phyloP scores from a whole-genome alignment of 2,113 vertebrate genomes.

The Neolamprologus sp. region DNA sequence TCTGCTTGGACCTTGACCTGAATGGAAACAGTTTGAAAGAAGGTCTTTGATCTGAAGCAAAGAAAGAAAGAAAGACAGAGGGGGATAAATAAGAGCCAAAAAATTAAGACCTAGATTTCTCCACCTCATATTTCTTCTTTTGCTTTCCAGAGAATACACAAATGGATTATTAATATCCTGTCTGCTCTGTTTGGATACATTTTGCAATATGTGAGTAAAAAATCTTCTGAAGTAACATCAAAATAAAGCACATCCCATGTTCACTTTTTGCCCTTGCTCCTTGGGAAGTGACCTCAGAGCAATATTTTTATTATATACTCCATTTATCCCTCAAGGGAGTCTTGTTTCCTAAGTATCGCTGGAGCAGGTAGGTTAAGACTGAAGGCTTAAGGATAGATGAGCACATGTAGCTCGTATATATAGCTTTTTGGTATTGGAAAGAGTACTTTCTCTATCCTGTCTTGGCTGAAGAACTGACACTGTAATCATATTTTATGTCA shows the following conservation, averaged over 20 bases:
- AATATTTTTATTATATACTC: conserved; percentile 17
- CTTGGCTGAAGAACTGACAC: neutral
- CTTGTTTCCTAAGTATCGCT: neutral
- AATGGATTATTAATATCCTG: neutral
- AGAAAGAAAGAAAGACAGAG: neutral
- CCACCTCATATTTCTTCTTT: neutral
- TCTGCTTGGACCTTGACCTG: conserved; percentile 5
- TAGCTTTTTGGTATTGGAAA: neutral
- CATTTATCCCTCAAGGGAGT: conserved; percentile 3
- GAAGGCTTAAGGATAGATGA: neutral
- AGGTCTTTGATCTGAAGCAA: neutral
- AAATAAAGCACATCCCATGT: neutral
- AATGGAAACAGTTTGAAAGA: neutral
- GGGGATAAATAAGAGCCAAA: neutral
- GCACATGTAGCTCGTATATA: neutral
- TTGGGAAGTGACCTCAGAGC: conserved; percentile 20
- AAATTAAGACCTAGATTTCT: neutral
- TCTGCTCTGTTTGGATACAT: neutral
- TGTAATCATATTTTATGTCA: neutral
- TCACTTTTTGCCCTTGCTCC: neutral
- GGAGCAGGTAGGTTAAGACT: conserved; percentile 5
- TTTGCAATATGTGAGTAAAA: neutral
- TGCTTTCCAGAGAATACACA: neutral
- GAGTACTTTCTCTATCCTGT: neutral
- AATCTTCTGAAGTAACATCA: neutral